Evolutionary conservation across 2,797 vertebrate genomes (phyloP).

Genomic region (Schizopygopsis pylzovi): DNA sequence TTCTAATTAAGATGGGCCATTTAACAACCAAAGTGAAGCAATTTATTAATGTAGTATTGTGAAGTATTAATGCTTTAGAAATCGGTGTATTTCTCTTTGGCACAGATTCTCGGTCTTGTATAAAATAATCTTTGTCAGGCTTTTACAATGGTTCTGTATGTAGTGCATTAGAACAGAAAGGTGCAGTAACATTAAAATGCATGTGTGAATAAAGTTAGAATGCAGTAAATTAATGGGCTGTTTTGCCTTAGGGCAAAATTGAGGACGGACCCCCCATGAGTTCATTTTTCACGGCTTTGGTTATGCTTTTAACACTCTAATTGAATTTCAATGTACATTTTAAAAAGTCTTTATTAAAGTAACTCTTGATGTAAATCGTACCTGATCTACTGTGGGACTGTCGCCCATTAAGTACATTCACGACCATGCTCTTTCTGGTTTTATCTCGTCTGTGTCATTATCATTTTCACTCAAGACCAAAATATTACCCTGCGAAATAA

Average conservation of each 20-base stretch:
- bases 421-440: conserved; percentile 77
- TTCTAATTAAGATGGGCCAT: conserved; percentile 78
- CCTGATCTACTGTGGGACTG: conserved; percentile 80
- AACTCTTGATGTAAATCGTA: conserved; percentile 84
- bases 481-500: conserved; percentile 12
- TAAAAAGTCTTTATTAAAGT: conserved; percentile 83
- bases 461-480: conserved; percentile 4
- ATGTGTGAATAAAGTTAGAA: conserved; percentile 81
- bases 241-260: conserved; percentile 83
- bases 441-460: conserved; percentile 35
- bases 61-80: conserved; percentile 63
- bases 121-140: conserved; percentile 79
- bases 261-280: conserved; percentile 80
- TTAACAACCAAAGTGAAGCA: conserved; percentile 67
- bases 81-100: conserved; percentile 62
- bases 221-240: conserved; percentile 85
- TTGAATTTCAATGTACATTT: conserved; percentile 86
- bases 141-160: conserved; percentile 73
- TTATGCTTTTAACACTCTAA: conserved; percentile 85
- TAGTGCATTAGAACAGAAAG: conserved; percentile 81
- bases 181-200: conserved; percentile 80
- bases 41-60: conserved; percentile 11
- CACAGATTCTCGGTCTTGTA: conserved; percentile 65
- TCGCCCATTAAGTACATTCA: conserved; percentile 82
- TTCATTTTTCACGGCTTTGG: conserved; percentile 85